Conservation (phyloP, 2,113 vertebrate genomes). For the Aegotheles bennettii region DNA sequence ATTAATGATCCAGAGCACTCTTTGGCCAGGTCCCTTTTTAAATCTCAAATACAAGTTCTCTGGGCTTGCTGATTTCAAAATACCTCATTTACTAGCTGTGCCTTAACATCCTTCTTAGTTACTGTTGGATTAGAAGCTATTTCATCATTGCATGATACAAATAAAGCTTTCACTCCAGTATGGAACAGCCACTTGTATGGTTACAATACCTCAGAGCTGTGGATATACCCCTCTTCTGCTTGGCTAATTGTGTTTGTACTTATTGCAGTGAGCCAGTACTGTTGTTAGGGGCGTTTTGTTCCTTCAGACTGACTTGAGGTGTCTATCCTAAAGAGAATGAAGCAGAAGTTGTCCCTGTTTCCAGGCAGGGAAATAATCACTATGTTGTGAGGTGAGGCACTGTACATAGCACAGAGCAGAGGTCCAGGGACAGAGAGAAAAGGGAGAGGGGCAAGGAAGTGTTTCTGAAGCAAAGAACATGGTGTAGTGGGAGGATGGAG, state of each 20-base stretch:
- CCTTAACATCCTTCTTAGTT: constrained; percentile 15
- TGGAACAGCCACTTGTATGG: neutral
- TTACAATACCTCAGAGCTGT: neutral
- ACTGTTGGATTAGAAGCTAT: constrained; percentile 19
- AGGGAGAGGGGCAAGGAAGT: neutral
- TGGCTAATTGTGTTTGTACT: neutral
- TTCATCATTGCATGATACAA: neutral
- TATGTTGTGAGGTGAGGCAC: neutral
- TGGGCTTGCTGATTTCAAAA: constrained; percentile 40
- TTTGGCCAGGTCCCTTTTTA: constrained; percentile 32
- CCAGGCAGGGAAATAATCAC: neutral
- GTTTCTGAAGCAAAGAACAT: neutral
- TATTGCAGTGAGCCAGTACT: accelerated
- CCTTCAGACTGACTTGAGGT: neutral
- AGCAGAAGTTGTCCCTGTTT: neutral
- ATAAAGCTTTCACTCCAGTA: neutral
- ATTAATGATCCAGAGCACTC: constrained; percentile 41
- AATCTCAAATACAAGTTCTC: neutral
- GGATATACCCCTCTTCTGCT: neutral
- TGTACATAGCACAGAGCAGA: accelerated
- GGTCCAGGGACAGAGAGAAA: neutral
- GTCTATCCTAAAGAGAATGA: neutral
- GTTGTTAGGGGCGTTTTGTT: neutral
- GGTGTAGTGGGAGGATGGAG: neutral
- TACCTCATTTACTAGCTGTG: constrained; percentile 51